phyloP scores from a whole-genome alignment of 2,888 invertebrate species.

The Byasa hedistus region DNA sequence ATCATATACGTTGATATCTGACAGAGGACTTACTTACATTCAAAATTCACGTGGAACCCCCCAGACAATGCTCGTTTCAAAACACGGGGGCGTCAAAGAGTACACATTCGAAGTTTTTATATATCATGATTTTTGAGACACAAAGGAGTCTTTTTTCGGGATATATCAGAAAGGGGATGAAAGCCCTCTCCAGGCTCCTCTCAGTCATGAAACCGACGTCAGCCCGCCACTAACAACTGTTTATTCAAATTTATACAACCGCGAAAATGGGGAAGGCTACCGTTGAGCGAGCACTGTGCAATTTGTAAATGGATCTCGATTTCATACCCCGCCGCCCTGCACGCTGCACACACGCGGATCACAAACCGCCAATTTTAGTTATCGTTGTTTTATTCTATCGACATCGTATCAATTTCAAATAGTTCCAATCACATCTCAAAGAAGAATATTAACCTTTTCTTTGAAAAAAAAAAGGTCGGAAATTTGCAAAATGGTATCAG shows the following conservation, averaged over 20 bases:
- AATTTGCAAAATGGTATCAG: background rate
- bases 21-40: background rate
- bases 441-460: background rate
- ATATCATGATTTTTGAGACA: conserved; percentile 28
- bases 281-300: conserved; percentile 59
- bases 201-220: conserved; percentile 28
- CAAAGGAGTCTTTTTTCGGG: conserved; percentile 29
- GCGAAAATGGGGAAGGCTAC: conserved; percentile 52
- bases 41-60: background rate
- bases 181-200: conserved; percentile 21
- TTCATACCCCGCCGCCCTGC: conserved; percentile 39
- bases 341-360: background rate
- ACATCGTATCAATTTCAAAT: background rate
- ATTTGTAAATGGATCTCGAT: conserved; percentile 71
- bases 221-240: conserved; percentile 43
- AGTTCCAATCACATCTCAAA: background rate
- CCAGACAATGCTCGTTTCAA: conserved; percentile 1
- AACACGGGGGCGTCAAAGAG: conserved; percentile 12
- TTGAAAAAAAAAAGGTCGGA: background rate
- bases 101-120: conserved; percentile 12
- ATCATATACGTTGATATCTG: background rate
- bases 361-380: conserved; percentile 2
- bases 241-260: conserved; percentile 72
- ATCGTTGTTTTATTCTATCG: background rate
- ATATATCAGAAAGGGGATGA: conserved; percentile 26